A percentile compares a stretch with the other conserved stretches of the same genome.
These are phyloP conservation scores for Fregata magnificens DNA, from an alignment of 2,113 vertebrate species.

Conservation along the genomic window DNA sequence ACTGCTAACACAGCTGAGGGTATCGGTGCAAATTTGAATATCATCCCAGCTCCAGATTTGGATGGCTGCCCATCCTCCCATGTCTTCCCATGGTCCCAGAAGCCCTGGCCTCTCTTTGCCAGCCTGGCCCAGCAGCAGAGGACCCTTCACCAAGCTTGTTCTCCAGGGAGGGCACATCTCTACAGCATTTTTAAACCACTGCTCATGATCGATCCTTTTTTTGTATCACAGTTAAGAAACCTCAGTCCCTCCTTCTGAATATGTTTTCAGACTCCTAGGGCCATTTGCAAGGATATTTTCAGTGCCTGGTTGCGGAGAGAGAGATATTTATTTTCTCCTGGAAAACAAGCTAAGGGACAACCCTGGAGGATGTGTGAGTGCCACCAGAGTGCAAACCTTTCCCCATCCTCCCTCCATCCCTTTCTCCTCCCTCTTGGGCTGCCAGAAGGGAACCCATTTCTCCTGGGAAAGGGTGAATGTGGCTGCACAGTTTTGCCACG, in stretches of 20 bases:
- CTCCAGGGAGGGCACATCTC: background rate
- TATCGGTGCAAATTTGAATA: too few relatives aligned
- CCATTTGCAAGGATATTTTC: background rate
- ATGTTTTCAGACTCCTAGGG: background rate
- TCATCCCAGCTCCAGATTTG: background rate
- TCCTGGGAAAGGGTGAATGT: background rate
- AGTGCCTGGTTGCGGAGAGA: background rate
- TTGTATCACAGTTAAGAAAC: background rate
- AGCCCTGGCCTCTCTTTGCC: background rate
- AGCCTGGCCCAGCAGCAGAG: background rate
- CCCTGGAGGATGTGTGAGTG: background rate
- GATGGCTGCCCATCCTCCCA: background rate
- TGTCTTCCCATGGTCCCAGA: background rate
- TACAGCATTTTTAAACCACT: background rate
- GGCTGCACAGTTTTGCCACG: accelerated
- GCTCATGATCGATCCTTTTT: background rate
- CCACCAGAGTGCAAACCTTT: background rate
- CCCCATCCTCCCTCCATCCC: background rate
- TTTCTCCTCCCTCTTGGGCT: background rate
- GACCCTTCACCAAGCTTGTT: background rate
- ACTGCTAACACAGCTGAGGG: background rate
- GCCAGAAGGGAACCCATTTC: background rate
- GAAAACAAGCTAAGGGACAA: background rate
- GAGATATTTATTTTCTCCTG: background rate
- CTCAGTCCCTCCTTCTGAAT: background rate